phyloP scores from a whole-genome alignment of 2,888 invertebrate species.

The Conchocele bisecta region DNA sequence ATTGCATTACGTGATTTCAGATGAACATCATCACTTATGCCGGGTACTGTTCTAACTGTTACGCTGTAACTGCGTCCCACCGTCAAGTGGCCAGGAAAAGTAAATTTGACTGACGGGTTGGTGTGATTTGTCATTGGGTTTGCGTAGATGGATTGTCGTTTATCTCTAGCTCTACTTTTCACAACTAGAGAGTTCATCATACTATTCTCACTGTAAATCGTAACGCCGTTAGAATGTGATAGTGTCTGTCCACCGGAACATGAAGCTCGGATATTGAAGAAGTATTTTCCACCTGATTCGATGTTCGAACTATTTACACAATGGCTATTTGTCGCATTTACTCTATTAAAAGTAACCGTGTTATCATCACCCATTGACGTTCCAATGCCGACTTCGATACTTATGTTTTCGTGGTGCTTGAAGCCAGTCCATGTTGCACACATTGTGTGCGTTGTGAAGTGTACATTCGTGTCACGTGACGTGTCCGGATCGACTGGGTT shows the following conservation, averaged over 20 bases:
- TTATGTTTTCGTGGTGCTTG: slow-evolving; percentile 25
- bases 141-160: no score
- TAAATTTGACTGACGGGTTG: no score
- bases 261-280: slow-evolving; percentile 19
- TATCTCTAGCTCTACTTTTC: no score
- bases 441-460: slow-evolving; percentile 16
- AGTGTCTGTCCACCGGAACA: slow-evolving; percentile 33
- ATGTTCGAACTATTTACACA: slow-evolving; percentile 19
- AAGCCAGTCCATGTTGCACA: slow-evolving; percentile 40
- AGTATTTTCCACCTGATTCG: background rate
- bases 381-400: slow-evolving; percentile 36
- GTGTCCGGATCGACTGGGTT: background rate
- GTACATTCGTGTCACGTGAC: slow-evolving; percentile 10
- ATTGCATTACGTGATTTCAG: no score
- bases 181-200: no score
- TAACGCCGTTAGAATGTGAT: slow-evolving; percentile 12
- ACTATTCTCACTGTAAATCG: background rate
- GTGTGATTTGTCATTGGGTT: no score
- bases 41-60: no score
- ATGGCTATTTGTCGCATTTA: background rate
- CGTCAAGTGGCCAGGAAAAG: no score
- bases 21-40: no score
- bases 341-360: slow-evolving; percentile 9
- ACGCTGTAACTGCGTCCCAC: no score
- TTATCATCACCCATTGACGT: slow-evolving; percentile 5